Evolutionary conservation across 2,888 invertebrate species (phyloP), one percentile per base, ranked within the genome.

Genomic region (Xylota sylvarum): DNA sequence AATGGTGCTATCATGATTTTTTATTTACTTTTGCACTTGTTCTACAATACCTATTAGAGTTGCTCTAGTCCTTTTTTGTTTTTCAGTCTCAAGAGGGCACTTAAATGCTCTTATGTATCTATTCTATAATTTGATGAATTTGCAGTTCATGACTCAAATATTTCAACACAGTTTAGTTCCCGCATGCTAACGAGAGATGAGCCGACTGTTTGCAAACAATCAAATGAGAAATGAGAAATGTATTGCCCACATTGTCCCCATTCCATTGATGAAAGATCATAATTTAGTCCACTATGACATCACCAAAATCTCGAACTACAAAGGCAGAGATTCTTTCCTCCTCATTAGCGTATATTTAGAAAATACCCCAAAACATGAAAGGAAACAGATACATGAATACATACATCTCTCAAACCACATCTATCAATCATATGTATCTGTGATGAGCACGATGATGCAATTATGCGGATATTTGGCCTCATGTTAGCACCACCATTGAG

Each of bases 391-490:
- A 72, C 72, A 58, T 23, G 5, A 60, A 48, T 46, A 55, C 32
- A 7, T 46, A 17, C 30, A 30, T 3, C 10, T 14, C 10, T 14
- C 46, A 10, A 19, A n/a, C 17, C 58, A 37, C 46, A 72, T 48
- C 50, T 23, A 67, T 67, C 67, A 52, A 32, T 50, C 48, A 48
- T 46, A 10, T 50, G 5, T 23, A 23, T 23, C 23, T 27, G 12
- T 5, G 7, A 14, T 9, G 19, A 40, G 19, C 12, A 35, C 17
- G 60, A 60, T 72, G 72, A 72, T 72, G 72, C 60, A 72, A 72
- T 14, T 37, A 2, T 56, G 23, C 30, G 56, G 23, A 27, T 30
- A 32, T 52, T 73, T 62, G 12, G 40, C n/a, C n/a, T 40, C n/a
- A 40, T 40, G 50, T 64, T 17, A 55, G 64, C 74, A 55, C 32